phyloP scores from a whole-genome alignment of 2,888 invertebrate genomes.

The Apodemia hepburni region DNA sequence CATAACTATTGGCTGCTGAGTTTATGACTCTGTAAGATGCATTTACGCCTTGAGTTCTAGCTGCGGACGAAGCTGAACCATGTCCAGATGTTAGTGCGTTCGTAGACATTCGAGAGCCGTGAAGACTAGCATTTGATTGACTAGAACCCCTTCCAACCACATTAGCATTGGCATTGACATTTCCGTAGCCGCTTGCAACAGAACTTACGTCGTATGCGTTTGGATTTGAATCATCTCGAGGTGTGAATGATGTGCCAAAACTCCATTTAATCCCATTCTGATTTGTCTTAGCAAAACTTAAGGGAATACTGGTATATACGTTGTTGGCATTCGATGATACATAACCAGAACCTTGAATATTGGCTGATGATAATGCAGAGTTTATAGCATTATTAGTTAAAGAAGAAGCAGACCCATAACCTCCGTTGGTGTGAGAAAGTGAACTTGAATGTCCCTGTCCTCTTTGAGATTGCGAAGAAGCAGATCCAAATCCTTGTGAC shows the following conservation, averaged over 20 bases:
- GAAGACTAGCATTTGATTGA: constrained; percentile 20
- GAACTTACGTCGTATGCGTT: constrained; percentile 17
- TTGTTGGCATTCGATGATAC: constrained; percentile 40
- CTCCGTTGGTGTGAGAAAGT: background rate
- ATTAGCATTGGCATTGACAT: constrained; percentile 29
- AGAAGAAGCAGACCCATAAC: constrained; percentile 43
- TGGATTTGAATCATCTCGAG: constrained; percentile 27
- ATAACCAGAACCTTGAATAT: constrained; percentile 37
- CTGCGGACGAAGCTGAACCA: constrained; percentile 52
- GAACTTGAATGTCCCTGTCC: background rate
- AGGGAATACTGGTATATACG: constrained; percentile 26
- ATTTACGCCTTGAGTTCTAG: constrained; percentile 46
- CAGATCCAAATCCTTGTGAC: constrained; percentile 46
- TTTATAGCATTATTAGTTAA: constrained; percentile 25
- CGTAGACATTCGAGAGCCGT: constrained; percentile 44
- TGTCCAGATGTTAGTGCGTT: constrained; percentile 49
- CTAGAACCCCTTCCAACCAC: constrained; percentile 26
- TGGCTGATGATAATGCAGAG: constrained; percentile 32
- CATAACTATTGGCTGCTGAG: constrained; percentile 49
- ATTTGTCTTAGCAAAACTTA: constrained; percentile 8
- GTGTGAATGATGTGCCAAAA: constrained; percentile 4
- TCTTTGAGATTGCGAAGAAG: constrained; percentile 37
- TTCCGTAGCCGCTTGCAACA: constrained; percentile 3
- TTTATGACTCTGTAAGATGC: constrained; percentile 51
- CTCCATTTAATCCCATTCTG: constrained; percentile 11